Conservation (phyloP, 2,888 invertebrate genomes). For the Brassicogethes aeneus region DNA sequence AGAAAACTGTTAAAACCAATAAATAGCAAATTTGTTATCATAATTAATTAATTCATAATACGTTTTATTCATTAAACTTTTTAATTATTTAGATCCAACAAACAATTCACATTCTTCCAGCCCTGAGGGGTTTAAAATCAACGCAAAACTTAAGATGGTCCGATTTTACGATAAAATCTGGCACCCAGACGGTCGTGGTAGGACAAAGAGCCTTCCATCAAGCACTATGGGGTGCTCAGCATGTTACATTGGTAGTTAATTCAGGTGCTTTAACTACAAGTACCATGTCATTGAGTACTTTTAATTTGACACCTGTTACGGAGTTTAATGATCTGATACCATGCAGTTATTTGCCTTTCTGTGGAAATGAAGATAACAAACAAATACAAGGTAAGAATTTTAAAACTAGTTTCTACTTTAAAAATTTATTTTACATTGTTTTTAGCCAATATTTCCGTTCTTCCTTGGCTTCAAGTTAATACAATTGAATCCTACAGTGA, state of each 20-base stretch:
- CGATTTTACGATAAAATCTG: constrained; percentile 53
- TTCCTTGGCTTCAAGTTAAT: constrained; percentile 66
- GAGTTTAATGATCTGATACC: constrained; percentile 76
- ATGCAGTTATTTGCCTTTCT: constrained; percentile 49
- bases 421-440: constrained; percentile 8
- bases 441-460: constrained; percentile 66
- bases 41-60: too few relatives aligned
- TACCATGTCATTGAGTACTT: constrained; percentile 46
- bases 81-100: constrained; percentile 69
- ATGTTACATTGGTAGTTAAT: constrained; percentile 58
- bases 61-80: too few relatives aligned
- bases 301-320: constrained; percentile 63
- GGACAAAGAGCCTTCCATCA: constrained; percentile 68
- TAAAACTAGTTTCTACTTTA: constrained; percentile 4
- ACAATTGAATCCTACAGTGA: constrained; percentile 64
- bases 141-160: constrained; percentile 63
- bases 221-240: constrained; percentile 64
- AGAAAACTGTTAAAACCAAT: too few relatives aligned
- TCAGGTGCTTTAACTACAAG: constrained; percentile 52
- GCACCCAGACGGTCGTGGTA: constrained; percentile 45
- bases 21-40: too few relatives aligned
- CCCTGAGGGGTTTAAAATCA: constrained; percentile 62
- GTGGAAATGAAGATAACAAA: constrained; percentile 47
- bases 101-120: constrained; percentile 56
- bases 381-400: constrained; percentile 54